Percentiles rank a stretch among this genome's conserved stretches.
phyloP scores from a whole-genome alignment of 2,797 vertebrate species.

The Mormyrops boulengeri region DNA sequence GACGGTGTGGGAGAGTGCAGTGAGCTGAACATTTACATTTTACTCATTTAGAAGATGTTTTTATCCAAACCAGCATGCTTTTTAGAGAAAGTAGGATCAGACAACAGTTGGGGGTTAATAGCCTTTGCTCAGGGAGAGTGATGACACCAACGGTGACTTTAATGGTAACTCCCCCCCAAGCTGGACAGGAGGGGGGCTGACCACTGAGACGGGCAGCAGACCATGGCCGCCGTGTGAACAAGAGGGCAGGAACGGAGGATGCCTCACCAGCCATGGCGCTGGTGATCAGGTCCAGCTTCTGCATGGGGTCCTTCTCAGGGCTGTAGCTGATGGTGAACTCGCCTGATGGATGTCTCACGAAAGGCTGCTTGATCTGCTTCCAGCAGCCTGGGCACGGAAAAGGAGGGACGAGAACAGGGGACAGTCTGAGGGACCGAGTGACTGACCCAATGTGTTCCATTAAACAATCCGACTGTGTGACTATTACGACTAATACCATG shows the following conservation, averaged over 20 bases:
- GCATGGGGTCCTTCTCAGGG: constrained; percentile 67
- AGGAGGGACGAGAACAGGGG: not conserved
- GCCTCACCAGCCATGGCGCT: constrained; percentile 69
- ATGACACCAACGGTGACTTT: not conserved
- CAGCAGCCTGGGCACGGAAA: constrained; percentile 66
- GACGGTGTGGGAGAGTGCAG: not conserved
- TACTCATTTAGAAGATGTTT: not conserved
- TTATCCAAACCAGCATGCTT: not conserved
- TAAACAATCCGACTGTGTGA: not conserved
- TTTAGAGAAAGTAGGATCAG: not conserved
- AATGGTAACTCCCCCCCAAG: not conserved
- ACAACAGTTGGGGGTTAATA: not conserved
- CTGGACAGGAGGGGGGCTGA: not conserved
- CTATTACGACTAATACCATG: not conserved
- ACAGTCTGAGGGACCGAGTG: not conserved
- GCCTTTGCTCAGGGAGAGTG: not conserved
- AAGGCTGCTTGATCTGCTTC: constrained; percentile 76
- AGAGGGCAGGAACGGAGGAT: not conserved
- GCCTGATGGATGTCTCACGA: constrained; percentile 68
- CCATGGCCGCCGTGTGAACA: not conserved
- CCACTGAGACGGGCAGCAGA: not conserved
- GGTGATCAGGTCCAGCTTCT: constrained; percentile 72
- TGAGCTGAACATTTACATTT: not conserved
- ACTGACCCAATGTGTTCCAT: not conserved
- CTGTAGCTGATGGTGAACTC: constrained; percentile 80